Base-by-base conservation (phyloP, 1,140 invertebrate genomes). In the Cherax destructor region DNA sequence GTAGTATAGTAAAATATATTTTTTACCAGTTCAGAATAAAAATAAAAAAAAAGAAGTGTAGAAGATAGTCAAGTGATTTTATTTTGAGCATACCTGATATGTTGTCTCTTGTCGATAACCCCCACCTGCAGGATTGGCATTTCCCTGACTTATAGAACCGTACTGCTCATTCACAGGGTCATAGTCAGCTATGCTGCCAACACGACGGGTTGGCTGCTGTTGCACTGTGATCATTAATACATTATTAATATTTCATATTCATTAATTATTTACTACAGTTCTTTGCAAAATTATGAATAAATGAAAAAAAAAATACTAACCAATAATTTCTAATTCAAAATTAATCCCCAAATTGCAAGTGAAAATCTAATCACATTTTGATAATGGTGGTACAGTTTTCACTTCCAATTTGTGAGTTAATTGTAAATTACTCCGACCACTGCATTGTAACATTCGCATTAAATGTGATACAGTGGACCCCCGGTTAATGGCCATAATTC, bases 151-250 rank as follows among this genome's bases (percentile, higher is more conserved):
- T 21, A 97, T 94, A 30, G 97, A 97, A 93, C 97, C 97, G 94
- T 97, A 98, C 94, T 97, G 96, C 91, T 98, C 97, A 95, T 99
- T 99, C 74, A 99, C 95, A 3, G 99, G 99, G 95, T 99, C 98
- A 94, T 99, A 97, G 94, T 99, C 98, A 72, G 97, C 97, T 91
- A 99, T 98, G 52, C 98, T 98, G 7, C 98, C 98, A 94, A 98
- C 97, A 93, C 97, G 96, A 93, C 97, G 95, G 83, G 95, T 96
- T 59, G 96, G 96, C 93, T 95, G 95, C 94, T 95, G 95, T 93
- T 95, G 96, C 88, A 96, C 96, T 96, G 93, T 69, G 4, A 93
- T 94, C 6, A 30, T 74, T 74, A 21, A 30, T 24, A 30, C 18
- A 21, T 77, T 79, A 52, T 56, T 56, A 18, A 21, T 18, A 16